phyloP scores from a whole-genome alignment of 2,888 invertebrate genomes.

The Drosophila rellima region DNA sequence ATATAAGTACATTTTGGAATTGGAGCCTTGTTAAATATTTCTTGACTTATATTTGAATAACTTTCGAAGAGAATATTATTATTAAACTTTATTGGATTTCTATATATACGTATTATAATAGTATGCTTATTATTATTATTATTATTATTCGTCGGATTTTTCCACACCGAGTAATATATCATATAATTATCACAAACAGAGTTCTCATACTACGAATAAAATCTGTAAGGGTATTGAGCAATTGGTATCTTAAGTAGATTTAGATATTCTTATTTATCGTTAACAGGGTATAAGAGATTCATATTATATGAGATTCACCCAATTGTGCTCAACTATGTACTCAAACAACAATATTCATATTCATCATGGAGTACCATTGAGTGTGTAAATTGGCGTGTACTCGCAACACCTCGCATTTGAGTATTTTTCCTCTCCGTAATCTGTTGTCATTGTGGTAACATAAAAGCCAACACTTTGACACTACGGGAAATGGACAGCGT shows the following conservation, averaged over 20 bases:
- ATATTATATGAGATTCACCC: not conserved
- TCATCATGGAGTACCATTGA: conserved; percentile 12
- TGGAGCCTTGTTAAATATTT: too few relatives aligned
- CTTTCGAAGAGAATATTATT: too few relatives aligned
- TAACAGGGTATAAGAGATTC: not conserved
- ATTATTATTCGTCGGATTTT: too few relatives aligned
- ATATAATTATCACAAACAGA: too few relatives aligned
- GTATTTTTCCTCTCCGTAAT: conserved; percentile 8
- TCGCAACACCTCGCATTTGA: conserved; percentile 1
- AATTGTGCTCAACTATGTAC: not conserved
- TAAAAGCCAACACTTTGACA: conserved; percentile 17
- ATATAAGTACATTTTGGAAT: too few relatives aligned
- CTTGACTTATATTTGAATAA: too few relatives aligned
- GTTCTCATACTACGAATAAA: too few relatives aligned
- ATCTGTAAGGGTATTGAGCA: not conserved
- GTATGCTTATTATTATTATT: too few relatives aligned
- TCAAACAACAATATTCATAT: conserved; percentile 4
- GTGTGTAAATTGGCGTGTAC: not conserved
- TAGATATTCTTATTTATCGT: too few relatives aligned
- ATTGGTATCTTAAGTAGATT: not conserved
- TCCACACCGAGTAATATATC: too few relatives aligned
- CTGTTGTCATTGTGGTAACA: conserved; percentile 2
- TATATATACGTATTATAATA: too few relatives aligned
- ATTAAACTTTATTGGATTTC: too few relatives aligned
- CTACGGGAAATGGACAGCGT: conserved; percentile 2